These are phyloP conservation scores for Montipora capitata DNA, from an alignment of 92 coral and sea anemone genomes.

Conservation along the genomic window DNA sequence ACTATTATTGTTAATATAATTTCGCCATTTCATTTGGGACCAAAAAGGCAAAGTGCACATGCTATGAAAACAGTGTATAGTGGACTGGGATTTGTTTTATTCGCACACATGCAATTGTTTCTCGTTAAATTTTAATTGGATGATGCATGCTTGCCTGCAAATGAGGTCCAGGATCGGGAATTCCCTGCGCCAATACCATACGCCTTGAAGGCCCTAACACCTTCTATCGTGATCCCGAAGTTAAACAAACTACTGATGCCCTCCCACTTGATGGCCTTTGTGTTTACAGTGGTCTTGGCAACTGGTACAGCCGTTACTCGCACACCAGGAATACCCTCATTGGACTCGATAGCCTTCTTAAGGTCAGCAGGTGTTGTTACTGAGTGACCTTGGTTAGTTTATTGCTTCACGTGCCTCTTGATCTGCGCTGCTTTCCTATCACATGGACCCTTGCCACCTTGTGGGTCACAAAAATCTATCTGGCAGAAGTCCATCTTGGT, in stretches of 20 bases:
- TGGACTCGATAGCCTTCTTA: no score
- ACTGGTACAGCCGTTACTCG: no score
- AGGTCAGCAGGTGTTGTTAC: no score
- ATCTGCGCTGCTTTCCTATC: constrained; percentile 48
- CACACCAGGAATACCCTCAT: no score
- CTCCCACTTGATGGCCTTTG: no score
- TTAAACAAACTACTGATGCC: constrained; percentile 30
- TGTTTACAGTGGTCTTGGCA: no score
- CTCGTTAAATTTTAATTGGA: neutral
- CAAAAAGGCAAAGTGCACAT: neutral
- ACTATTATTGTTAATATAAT: neutral
- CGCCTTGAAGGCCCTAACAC: constrained; percentile 12
- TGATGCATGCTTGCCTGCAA: constrained; percentile 6
- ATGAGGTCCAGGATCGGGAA: constrained; percentile 19
- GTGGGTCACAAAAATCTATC: constrained; percentile 54
- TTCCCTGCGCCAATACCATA: constrained; percentile 38
- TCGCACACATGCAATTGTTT: neutral
- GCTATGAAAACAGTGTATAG: constrained; percentile 1
- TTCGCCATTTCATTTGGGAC: constrained; percentile 4
- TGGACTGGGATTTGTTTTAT: neutral
- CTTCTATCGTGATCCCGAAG: constrained; percentile 16
- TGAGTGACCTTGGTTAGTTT: no score
- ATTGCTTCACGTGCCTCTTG: no score
- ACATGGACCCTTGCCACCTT: constrained; percentile 65
- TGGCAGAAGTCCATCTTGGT: no score